Conservation (phyloP, 2,797 vertebrate species). For the Rhinatrema bivittatum region DNA sequence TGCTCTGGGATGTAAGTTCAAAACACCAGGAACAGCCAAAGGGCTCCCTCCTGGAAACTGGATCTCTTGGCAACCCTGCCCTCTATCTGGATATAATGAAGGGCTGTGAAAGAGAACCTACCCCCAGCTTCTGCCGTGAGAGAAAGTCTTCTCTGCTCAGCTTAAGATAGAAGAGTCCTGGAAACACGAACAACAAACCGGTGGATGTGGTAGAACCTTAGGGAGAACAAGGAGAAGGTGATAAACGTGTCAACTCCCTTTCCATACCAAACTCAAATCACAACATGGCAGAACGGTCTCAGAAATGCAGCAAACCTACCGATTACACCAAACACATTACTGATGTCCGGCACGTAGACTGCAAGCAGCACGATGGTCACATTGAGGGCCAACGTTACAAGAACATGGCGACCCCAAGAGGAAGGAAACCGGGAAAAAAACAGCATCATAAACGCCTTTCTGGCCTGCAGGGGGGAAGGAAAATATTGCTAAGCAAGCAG, state of each 20-base stretch:
- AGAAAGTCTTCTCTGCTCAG: conserved; percentile 67
- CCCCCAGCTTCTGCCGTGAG: conserved; percentile 74
- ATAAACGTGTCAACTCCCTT: background rate
- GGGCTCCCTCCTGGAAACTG: too few relatives aligned
- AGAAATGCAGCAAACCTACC: conserved; percentile 57
- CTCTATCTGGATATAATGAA: too few relatives aligned
- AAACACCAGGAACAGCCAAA: too few relatives aligned
- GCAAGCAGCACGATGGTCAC: conserved; percentile 71
- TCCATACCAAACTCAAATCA: background rate
- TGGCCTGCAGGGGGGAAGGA: conserved; percentile 57
- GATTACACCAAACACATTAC: conserved; percentile 81
- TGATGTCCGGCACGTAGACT: conserved; percentile 85
- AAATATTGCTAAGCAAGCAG: background rate
- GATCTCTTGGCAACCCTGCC: too few relatives aligned
- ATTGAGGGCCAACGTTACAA: conserved; percentile 67
- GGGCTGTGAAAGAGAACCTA: conserved; percentile 47
- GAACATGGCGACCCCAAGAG: conserved; percentile 70
- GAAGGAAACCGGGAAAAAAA: conserved; percentile 60
- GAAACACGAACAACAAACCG: conserved; percentile 85
- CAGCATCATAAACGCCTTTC: conserved; percentile 74
- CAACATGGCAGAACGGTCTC: background rate
- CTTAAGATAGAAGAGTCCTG: conserved; percentile 85
- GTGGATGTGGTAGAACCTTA: conserved; percentile 84
- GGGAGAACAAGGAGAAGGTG: conserved; percentile 3
- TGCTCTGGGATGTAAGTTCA: too few relatives aligned